Base-by-base conservation (phyloP, 2,113 vertebrate genomes). In the Physeter macrocephalus region DNA sequence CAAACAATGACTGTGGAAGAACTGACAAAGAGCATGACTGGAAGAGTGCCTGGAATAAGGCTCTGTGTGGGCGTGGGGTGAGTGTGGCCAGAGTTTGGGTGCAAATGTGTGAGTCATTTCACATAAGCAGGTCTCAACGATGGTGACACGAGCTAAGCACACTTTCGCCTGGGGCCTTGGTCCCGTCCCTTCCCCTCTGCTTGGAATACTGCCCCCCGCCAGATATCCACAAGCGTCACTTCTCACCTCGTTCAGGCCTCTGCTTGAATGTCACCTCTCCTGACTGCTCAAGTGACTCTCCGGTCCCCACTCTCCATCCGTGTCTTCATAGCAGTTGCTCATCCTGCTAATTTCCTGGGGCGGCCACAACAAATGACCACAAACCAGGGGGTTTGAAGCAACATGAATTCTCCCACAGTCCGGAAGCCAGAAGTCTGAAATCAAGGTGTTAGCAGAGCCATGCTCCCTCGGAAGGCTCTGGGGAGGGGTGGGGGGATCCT, bases 241-340 rank as follows among this genome's bases (percentile, higher is more conserved):
- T 20, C 27, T 29, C n/a, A 31, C 27, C 57, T 43, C 12, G 1
- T 15, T 29, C 61, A 15, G 41, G 81, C 39, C 62, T 52, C 62
- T 41, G 52, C n/a, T 29, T 12, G 49, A 27, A n/a, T 11, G 62
- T 21, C n/a, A 27, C 14, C 39, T 29, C 27, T 61, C 49, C 69
- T 34, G 39, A 8, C 34, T 3, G 49, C 75, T 15, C 34, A 8
- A 6, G 36, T 15, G 18, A 1, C 17, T n/a, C 41, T 75, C 12
- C 5, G 6, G 41, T 12, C 67, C 46, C 10, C n/a, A 21, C 3
- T 29, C 36, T 5, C 0, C 9, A 43, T 9, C 7, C 31, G 1
- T 61, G 27, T 31, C 41, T 25, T 43, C 36, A 6, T 0, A 54
- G 13, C n/a, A n/a, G 1, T 15, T 2, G 20, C 27, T 59, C 17